phyloP scores from a whole-genome alignment of 2,797 vertebrate genomes.

The Oophaga sylvatica region DNA sequence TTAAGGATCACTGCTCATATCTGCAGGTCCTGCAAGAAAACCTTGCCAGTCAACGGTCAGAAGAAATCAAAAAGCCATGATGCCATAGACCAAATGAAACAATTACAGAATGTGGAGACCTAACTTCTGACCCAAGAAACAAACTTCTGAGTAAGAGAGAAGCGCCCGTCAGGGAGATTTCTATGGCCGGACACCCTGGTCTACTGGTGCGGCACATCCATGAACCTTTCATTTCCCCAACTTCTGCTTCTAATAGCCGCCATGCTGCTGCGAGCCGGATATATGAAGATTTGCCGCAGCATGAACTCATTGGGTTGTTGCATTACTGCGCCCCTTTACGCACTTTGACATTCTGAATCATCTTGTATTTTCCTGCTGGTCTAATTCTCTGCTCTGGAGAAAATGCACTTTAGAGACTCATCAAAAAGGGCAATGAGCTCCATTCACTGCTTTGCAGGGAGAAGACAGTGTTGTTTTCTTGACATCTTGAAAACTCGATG shows the following conservation, averaged over 20 bases:
- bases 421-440: neutral
- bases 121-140: slow-evolving; percentile 39
- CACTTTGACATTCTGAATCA: neutral
- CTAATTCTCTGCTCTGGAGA: slow-evolving; percentile 17
- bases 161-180: neutral
- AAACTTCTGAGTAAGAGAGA: neutral
- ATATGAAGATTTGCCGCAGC: slow-evolving; percentile 19
- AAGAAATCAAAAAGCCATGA: slow-evolving; percentile 64
- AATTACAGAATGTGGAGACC: slow-evolving; percentile 62
- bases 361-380: slow-evolving; percentile 14
- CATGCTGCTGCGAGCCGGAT: slow-evolving; percentile 1
- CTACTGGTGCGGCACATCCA: slow-evolving; percentile 6
- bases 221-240: slow-evolving; percentile 19
- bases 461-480: slow-evolving; percentile 22
- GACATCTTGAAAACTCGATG: neutral
- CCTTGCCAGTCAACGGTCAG: slow-evolving; percentile 59
- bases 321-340: neutral
- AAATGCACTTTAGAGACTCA: slow-evolving; percentile 19
- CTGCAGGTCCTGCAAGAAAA: slow-evolving; percentile 63
- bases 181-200: neutral
- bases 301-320: neutral
- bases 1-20: neutral
- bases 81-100: slow-evolving; percentile 59
- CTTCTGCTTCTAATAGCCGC: slow-evolving; percentile 5
- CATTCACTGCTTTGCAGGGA: slow-evolving; percentile 16